Conservation (phyloP, 2,797 vertebrate genomes). For the Alexandromys oeconomus region DNA sequence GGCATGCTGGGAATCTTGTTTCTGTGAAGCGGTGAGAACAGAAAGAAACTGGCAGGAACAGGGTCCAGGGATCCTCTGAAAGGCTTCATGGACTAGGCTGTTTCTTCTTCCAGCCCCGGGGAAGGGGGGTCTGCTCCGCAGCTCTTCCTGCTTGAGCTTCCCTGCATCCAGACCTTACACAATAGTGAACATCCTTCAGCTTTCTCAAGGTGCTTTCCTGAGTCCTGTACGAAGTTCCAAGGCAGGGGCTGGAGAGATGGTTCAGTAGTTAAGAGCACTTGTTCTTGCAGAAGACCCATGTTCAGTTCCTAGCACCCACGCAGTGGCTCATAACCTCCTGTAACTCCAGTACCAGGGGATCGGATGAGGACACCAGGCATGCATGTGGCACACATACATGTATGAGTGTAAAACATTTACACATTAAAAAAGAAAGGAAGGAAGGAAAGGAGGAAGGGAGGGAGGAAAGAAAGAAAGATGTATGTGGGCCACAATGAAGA, state of each 20-base stretch:
- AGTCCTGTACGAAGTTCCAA: background rate
- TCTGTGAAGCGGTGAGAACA: background rate
- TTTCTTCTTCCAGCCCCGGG: background rate
- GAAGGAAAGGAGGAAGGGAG: background rate
- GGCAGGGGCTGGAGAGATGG: background rate
- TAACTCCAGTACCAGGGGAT: background rate
- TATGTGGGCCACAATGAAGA: too few species aligned
- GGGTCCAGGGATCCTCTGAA: too few species aligned
- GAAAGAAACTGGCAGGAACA: background rate
- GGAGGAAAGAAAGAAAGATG: background rate
- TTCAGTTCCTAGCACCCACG: background rate
- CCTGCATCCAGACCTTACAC: background rate
- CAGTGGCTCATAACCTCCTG: background rate
- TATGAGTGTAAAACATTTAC: background rate
- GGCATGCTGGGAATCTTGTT: background rate
- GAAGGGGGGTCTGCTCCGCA: background rate
- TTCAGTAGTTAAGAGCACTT: background rate
- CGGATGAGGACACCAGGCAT: background rate
- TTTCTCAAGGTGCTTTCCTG: conserved; percentile 3
- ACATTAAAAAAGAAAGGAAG: background rate
- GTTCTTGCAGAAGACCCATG: background rate
- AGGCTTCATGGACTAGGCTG: background rate
- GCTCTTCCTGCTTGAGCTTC: background rate
- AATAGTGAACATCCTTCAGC: background rate
- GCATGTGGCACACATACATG: too few species aligned